These are phyloP conservation scores for Scolanthus callimorphus DNA, from an alignment of 92 coral and sea anemone genomes.

Conservation along the genomic window DNA sequence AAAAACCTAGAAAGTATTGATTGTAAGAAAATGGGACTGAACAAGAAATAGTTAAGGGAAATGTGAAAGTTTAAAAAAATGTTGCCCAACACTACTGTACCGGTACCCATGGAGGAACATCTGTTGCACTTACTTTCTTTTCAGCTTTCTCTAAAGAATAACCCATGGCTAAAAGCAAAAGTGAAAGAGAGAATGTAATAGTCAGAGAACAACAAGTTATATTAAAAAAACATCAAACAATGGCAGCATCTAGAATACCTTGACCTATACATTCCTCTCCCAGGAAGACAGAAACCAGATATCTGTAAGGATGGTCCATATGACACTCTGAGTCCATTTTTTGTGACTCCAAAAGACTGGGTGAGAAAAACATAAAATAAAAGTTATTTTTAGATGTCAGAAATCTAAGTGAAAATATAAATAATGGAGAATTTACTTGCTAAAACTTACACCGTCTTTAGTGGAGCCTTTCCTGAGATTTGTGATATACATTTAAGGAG, in stretches of 20 bases:
- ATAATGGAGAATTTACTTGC: too few species aligned
- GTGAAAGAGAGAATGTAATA: background rate
- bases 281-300: slow-evolving; percentile 66
- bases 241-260: slow-evolving; percentile 37
- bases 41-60: background rate
- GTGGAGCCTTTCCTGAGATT: slow-evolving; percentile 7
- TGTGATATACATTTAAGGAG: slow-evolving; percentile 51
- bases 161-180: slow-evolving; percentile 23
- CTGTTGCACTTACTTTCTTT: slow-evolving; percentile 85
- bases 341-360: background rate
- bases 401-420: too few species aligned
- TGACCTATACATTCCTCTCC: slow-evolving; percentile 51
- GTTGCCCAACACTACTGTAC: background rate
- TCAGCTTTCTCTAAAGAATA: slow-evolving; percentile 71
- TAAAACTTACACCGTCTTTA: background rate
- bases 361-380: background rate
- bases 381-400: too few species aligned
- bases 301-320: slow-evolving; percentile 35
- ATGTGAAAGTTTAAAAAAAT: background rate
- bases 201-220: background rate
- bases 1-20: background rate
- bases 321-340: too few species aligned
- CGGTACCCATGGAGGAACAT: too few species aligned
- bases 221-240: background rate
- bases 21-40: too few species aligned